These are phyloP conservation scores for Megaceryle alcyon DNA, from an alignment of 2,797 vertebrate species.

Conservation along the genomic window DNA sequence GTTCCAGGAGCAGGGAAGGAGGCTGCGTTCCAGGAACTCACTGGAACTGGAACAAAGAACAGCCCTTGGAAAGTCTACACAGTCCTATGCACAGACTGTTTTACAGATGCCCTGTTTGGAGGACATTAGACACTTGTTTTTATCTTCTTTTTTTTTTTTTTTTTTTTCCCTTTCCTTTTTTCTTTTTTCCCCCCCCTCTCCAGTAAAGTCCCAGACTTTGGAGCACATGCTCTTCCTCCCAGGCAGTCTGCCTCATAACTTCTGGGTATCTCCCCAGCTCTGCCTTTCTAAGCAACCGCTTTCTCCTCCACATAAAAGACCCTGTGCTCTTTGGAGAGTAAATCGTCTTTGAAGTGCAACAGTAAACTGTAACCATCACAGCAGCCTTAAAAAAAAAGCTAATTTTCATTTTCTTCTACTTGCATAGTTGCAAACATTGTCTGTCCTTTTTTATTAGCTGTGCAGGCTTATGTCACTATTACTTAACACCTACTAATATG, in stretches of 20 bases:
- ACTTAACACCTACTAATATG: not conserved
- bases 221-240: constrained; percentile 24
- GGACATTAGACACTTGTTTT: constrained; percentile 52
- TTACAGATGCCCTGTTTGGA: constrained; percentile 68
- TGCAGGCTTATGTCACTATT: not conserved
- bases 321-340: not conserved
- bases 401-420: not conserved
- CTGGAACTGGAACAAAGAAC: constrained; percentile 75
- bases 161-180: fast-evolving
- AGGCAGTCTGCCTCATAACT: not conserved
- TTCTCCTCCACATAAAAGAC: not conserved
- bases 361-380: not conserved
- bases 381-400: constrained; percentile 11
- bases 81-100: constrained; percentile 57
- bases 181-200: fast-evolving
- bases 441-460: not conserved
- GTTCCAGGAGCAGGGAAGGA: constrained; percentile 70
- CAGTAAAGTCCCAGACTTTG: not conserved
- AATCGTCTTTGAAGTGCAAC: not conserved
- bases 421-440: not conserved
- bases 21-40: constrained; percentile 71
- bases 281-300: not conserved
- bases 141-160: not conserved
- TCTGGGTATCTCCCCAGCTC: not conserved
- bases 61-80: constrained; percentile 68